Conservation (phyloP, 2,797 vertebrate genomes). For the Melanogrammus aeglefinus region DNA sequence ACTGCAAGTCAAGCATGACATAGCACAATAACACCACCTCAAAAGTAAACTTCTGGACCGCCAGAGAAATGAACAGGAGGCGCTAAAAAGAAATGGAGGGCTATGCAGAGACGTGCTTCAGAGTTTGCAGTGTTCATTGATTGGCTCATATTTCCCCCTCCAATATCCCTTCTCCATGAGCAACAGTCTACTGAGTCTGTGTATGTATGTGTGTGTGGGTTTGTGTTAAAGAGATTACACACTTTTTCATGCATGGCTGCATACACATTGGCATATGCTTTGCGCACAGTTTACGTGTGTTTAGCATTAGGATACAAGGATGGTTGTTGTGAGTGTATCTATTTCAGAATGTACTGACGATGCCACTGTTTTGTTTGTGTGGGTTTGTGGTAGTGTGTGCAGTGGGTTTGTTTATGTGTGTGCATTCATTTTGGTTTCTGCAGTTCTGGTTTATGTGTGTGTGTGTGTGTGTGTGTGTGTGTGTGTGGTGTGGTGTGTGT, state of each 20-base stretch:
- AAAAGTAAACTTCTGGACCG: neutral
- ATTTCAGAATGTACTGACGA: too few species aligned
- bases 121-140: neutral
- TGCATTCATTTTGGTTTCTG: too few species aligned
- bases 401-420: neutral
- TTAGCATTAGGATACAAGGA: too few species aligned
- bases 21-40: neutral
- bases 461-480: too few species aligned
- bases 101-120: neutral
- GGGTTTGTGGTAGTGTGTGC: neutral
- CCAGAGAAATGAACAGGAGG: neutral
- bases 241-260: too few species aligned
- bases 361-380: too few species aligned
- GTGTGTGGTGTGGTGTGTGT: slow-evolving; percentile 9
- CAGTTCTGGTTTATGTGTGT: too few species aligned
- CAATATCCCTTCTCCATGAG: neutral
- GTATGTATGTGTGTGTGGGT: neutral
- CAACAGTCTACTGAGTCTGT: neutral
- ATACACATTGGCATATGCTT: too few species aligned
- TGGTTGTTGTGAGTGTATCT: too few species aligned
- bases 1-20: neutral
- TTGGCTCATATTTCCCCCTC: neutral
- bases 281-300: too few species aligned
- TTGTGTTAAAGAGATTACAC: too few species aligned
- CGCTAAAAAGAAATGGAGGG: neutral